Percentiles rank a stretch among this genome's conserved stretches.
These are phyloP conservation scores for Frieseomelitta varia DNA, from an alignment of 1,140 invertebrate genomes.

Conservation along the genomic window DNA sequence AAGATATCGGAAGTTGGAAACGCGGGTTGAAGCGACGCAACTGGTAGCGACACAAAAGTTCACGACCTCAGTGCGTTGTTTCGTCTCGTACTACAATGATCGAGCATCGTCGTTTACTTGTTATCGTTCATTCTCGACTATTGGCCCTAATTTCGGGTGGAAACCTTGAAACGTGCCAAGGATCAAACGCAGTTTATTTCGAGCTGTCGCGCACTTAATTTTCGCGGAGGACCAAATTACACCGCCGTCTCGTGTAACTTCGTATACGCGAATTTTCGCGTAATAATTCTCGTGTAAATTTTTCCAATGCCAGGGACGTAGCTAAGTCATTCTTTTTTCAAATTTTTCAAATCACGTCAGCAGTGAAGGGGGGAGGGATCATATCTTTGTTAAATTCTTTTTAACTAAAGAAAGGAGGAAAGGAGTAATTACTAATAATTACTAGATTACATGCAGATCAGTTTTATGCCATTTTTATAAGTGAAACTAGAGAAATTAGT, in stretches of 20 bases:
- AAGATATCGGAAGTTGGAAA: background rate
- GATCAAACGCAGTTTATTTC: slow-evolving; percentile 73
- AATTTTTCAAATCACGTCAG: background rate
- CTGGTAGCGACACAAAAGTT: slow-evolving; percentile 5
- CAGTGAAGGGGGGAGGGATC: fast-evolving
- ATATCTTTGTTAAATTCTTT: background rate
- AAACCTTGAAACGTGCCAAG: slow-evolving; percentile 69
- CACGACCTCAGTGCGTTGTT: background rate
- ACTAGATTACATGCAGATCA: too few relatives aligned
- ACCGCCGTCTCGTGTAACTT: slow-evolving; percentile 65
- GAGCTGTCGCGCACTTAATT: slow-evolving; percentile 72
- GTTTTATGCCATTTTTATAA: background rate
- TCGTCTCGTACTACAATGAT: background rate
- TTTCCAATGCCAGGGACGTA: slow-evolving; percentile 62
- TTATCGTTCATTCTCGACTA: slow-evolving; percentile 64
- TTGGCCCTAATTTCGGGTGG: slow-evolving; percentile 61
- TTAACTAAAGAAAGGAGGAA: background rate
- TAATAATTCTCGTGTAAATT: slow-evolving; percentile 19
- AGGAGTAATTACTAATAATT: too few relatives aligned
- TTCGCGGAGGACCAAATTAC: slow-evolving; percentile 70
- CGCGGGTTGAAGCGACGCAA: background rate
- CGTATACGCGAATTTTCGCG: slow-evolving; percentile 28
- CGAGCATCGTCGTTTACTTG: slow-evolving; percentile 28
- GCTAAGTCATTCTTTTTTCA: too few relatives aligned
- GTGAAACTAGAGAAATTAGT: background rate